Percentiles rank a stretch among this genome's conserved stretches.
These are phyloP conservation scores for Otocyon megalotis DNA, from an alignment of 2,113 vertebrate genomes.

Conservation along the genomic window DNA sequence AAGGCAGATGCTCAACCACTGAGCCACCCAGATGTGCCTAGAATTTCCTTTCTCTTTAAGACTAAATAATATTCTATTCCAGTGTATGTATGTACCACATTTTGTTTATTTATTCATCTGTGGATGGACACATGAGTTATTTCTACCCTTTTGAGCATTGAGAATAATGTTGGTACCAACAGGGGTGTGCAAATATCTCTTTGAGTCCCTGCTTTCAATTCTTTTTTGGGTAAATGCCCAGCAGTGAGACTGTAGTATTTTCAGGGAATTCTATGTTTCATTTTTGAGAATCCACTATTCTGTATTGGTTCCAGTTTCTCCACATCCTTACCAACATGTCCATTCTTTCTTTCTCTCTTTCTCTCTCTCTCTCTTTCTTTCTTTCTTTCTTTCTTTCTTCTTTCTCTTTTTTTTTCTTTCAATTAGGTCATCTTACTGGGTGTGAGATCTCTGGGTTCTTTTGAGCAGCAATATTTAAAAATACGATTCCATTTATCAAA, in stretches of 20 bases:
- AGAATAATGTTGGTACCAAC: not conserved
- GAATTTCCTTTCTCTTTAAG: not conserved
- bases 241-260: not conserved
- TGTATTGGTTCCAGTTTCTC: not conserved
- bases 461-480: not conserved
- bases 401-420: not conserved
- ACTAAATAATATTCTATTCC: not conserved
- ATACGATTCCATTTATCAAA: not conserved
- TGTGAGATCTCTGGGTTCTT: not conserved
- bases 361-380: no score
- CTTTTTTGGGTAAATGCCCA: not conserved
- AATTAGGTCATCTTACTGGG: not conserved
- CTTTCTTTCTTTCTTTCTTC: no score
- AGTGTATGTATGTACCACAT: no score
- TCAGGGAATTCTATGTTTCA: not conserved
- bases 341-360: not conserved
- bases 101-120: not conserved
- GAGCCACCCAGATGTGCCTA: not conserved
- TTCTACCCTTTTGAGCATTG: not conserved
- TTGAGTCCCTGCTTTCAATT: not conserved
- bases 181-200: not conserved
- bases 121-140: not conserved
- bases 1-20: no score
- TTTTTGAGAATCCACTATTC: not conserved
- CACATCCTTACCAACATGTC: not conserved